Evolutionary conservation across 2,888 invertebrate genomes (phyloP).

Genomic region (Dasysyrphus albostriatus): DNA sequence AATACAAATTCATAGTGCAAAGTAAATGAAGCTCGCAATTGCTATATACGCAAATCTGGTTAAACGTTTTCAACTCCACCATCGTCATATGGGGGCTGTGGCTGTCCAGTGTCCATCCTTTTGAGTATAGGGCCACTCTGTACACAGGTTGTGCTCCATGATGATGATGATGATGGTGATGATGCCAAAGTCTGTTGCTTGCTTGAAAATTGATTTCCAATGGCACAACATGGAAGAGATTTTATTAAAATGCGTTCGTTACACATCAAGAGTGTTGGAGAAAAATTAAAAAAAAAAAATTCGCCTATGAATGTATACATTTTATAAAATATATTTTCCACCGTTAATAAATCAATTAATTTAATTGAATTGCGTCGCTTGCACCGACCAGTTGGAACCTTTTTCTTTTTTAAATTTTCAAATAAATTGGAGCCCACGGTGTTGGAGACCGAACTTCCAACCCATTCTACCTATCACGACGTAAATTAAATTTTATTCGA

Average conservation of each 20-base stretch:
- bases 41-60: constrained; percentile 55
- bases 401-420: constrained; percentile 2
- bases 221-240: constrained; percentile 63
- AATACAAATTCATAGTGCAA: constrained; percentile 53
- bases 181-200: constrained; percentile 32
- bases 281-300: not conserved
- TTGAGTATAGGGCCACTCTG: not conserved
- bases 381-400: not conserved
- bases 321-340: constrained; percentile 68
- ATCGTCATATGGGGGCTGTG: not conserved
- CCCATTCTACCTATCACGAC: not conserved
- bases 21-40: constrained; percentile 64
- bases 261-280: constrained; percentile 6
- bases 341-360: constrained; percentile 74
- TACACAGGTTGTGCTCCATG: not conserved
- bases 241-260: constrained; percentile 65
- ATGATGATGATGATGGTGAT: constrained; percentile 7
- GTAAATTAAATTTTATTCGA: constrained; percentile 72
- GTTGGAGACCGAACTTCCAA: not conserved
- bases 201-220: constrained; percentile 62
- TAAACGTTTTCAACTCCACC: constrained; percentile 45
- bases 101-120: constrained; percentile 21
- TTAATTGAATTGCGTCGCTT: constrained; percentile 70
- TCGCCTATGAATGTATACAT: constrained; percentile 1
- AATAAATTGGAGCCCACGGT: not conserved